phyloP scores from a whole-genome alignment of 2,797 vertebrate species.

The Myoxocephalus aenaeus region DNA sequence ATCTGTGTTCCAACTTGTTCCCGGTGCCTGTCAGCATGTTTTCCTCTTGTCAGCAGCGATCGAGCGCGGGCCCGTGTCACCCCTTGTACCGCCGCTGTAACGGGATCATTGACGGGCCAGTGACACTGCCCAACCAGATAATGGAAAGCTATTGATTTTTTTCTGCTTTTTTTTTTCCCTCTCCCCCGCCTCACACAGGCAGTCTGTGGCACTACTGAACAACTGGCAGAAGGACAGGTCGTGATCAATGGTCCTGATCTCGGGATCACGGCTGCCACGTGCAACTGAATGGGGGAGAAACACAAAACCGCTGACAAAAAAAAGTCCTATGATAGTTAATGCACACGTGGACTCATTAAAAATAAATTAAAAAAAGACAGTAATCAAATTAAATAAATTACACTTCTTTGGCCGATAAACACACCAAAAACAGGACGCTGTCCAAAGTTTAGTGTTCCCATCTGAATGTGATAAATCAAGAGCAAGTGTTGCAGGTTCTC shows the following conservation, averaged over 20 bases:
- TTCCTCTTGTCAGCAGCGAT: slow-evolving; percentile 96
- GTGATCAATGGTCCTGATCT: slow-evolving; percentile 78
- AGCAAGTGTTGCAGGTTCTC: slow-evolving; percentile 40
- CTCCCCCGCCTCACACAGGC: slow-evolving; percentile 58
- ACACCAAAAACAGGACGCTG: neutral
- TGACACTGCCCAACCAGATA: slow-evolving; percentile 97
- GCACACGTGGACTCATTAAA: slow-evolving; percentile 1
- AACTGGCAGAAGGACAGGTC: slow-evolving; percentile 83
- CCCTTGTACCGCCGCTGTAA: slow-evolving; percentile 84
- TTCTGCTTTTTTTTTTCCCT: slow-evolving; percentile 25
- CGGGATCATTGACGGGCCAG: slow-evolving; percentile 98
- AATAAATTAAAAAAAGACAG: neutral
- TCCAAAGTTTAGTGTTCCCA: neutral
- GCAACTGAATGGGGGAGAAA: slow-evolving; percentile 39
- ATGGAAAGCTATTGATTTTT: slow-evolving; percentile 99
- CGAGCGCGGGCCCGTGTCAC: slow-evolving; percentile 88
- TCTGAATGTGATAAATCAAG: slow-evolving; percentile 45
- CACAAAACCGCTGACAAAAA: slow-evolving; percentile 40
- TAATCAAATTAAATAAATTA: slow-evolving; percentile 8
- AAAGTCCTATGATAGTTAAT: slow-evolving; percentile 34
- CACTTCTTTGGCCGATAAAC: neutral
- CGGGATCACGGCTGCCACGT: slow-evolving; percentile 65
- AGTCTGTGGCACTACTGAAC: slow-evolving; percentile 87
- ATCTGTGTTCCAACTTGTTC: slow-evolving; percentile 97
- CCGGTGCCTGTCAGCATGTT: slow-evolving; percentile 92